These are phyloP conservation scores for Unio delphinus DNA, from an alignment of 2,888 invertebrate species.

Conservation along the genomic window DNA sequence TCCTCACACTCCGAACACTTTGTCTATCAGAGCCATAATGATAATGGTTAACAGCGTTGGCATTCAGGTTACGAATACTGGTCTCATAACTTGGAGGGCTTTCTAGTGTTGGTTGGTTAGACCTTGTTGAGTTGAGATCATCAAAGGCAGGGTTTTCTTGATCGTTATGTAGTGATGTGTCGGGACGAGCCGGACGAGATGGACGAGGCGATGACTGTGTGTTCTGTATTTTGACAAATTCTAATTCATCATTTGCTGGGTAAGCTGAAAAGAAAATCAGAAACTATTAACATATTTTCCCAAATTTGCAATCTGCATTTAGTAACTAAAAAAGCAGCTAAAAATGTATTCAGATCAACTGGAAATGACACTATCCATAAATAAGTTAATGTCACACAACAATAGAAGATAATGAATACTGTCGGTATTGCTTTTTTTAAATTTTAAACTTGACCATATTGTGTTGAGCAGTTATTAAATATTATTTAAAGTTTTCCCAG, in stretches of 20 bases:
- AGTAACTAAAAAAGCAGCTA: too few relatives aligned
- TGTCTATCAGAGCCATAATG: slow-evolving; percentile 55
- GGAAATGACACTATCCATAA: too few relatives aligned
- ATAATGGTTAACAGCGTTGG: slow-evolving; percentile 35
- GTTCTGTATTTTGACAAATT: slow-evolving; percentile 70
- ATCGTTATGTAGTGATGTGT: slow-evolving; percentile 16
- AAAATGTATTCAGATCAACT: too few relatives aligned
- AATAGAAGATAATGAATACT: too few relatives aligned
- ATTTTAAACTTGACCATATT: too few relatives aligned
- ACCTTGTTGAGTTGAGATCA: slow-evolving; percentile 12
- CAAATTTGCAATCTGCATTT: neutral
- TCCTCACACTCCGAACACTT: slow-evolving; percentile 44
- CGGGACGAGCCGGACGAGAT: slow-evolving; percentile 3
- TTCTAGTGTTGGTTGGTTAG: slow-evolving; percentile 41
- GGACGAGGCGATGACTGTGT: slow-evolving; percentile 27
- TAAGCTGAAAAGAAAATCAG: slow-evolving; percentile 54
- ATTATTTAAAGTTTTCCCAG: too few relatives aligned
- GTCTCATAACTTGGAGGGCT: slow-evolving; percentile 63
- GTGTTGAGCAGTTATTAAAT: too few relatives aligned
- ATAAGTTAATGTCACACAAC: too few relatives aligned
- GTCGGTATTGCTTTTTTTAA: too few relatives aligned
- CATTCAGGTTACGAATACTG: slow-evolving; percentile 53
- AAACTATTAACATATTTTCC: slow-evolving; percentile 2
- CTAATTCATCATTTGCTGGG: slow-evolving; percentile 68
- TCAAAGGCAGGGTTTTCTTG: slow-evolving; percentile 30